phyloP scores from a whole-genome alignment of 2,797 vertebrate species.

The Myotis findleyi region DNA sequence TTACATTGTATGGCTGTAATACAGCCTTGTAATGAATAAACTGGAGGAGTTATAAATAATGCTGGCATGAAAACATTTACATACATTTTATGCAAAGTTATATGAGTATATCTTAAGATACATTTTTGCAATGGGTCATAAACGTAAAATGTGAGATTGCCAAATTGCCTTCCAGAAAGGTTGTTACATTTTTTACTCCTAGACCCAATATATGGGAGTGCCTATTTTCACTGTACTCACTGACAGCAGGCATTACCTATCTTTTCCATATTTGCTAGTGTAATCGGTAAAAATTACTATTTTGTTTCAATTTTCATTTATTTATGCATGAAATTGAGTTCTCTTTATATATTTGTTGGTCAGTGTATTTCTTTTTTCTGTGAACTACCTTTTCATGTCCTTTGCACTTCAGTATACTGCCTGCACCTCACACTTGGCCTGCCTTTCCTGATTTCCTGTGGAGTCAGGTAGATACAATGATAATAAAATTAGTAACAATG shows the following conservation, averaged over 20 bases:
- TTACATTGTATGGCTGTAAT: not conserved
- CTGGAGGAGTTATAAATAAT: not conserved
- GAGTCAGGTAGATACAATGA: not conserved
- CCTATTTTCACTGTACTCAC: not conserved
- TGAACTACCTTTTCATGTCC: not conserved
- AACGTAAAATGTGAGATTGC: not conserved
- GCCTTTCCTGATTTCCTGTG: not conserved
- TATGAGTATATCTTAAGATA: not conserved
- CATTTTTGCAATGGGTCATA: not conserved
- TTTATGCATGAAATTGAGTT: not conserved
- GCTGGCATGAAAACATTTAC: not conserved
- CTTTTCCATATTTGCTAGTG: conserved; percentile 19
- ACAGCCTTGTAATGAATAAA: not conserved
- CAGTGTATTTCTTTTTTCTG: conserved; percentile 21
- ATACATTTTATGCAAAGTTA: conserved; percentile 27
- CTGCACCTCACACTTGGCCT: not conserved
- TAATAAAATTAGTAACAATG: not conserved
- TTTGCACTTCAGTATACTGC: not conserved
- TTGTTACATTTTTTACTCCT: not conserved
- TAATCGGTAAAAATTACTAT: not conserved
- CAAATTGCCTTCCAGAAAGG: conserved; percentile 1
- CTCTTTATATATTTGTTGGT: not conserved
- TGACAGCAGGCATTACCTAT: not conserved
- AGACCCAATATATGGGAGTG: not conserved
- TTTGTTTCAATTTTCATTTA: conserved; percentile 45